Base-by-base conservation (phyloP, 2,797 vertebrate genomes). In the Anguilla anguilla region DNA sequence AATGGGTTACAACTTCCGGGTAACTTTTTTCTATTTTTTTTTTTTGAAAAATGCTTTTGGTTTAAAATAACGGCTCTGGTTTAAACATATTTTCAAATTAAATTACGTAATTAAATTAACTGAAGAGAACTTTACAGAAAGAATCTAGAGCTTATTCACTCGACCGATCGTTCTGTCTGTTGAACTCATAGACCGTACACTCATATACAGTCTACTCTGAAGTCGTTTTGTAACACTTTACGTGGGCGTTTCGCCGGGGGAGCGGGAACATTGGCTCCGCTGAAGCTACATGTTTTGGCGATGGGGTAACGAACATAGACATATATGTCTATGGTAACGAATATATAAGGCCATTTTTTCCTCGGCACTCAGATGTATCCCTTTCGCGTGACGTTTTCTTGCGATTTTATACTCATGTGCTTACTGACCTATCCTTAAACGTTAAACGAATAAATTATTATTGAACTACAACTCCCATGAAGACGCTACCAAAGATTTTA, bases 1-100 rank as follows among this genome's bases (percentile, higher is more conserved):
- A 83, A 67, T 46, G 67, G 83, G 77, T 57, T 85, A 43, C 35
- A 87, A 55, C 82, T 84, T 88, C 87, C 87, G 87, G 87, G 49
- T 72, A 49, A 82, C n/a, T 31, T 53, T 53, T 87, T 84, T 43
- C 4, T 43, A 39, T 43, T 1, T 39, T 43, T 43, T 43, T 43
- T 43, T 43, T 87, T 25, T 7, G 1, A 31, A 87, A 87, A 87
- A 72, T 72, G 25, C 67, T 28, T 72, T 31, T 72, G 25, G 39
- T 43, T 43, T 43, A 53, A 53, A 53, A 53, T 7, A 53, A 53
- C 6, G 51, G 51, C 1, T 53, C 11, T 53, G 51, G 6, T 53
- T 53, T 53, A 11, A 53, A 53, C 10, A 53, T 11, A 53, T 7
- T 53, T 53, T 53, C 51, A 11, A 51, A 53, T 53, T 43, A 43